A percentile compares a stretch with the other conserved stretches of the same genome.
phyloP scores from a whole-genome alignment of 2,797 vertebrate genomes.

The Brotula barbata region DNA sequence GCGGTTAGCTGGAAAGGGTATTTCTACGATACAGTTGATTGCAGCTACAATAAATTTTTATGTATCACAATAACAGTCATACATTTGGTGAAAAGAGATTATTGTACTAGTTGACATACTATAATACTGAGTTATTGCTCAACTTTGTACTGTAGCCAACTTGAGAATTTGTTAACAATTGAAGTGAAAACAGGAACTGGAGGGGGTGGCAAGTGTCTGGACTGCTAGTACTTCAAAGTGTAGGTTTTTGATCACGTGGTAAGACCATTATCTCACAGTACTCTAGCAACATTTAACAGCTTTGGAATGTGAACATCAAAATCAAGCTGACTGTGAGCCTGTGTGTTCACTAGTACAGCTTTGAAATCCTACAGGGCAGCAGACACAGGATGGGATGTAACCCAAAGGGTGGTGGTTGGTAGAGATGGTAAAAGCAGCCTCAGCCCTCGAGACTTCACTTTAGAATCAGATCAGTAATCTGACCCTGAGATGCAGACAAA shows the following conservation, averaged over 20 bases:
- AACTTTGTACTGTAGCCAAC: no score
- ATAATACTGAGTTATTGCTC: no score
- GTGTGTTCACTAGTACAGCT: slow-evolving; percentile 37
- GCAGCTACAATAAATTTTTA: background rate
- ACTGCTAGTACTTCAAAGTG: slow-evolving; percentile 21
- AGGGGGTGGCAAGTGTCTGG: slow-evolving; percentile 10
- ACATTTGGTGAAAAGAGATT: no score
- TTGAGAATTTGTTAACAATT: background rate
- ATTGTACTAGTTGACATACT: background rate
- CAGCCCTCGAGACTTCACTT: slow-evolving; percentile 67
- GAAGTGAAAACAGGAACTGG: background rate
- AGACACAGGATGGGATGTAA: slow-evolving; percentile 65
- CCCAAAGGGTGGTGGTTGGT: slow-evolving; percentile 58
- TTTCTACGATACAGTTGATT: background rate
- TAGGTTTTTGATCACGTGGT: slow-evolving; percentile 30
- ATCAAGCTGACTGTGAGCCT: slow-evolving; percentile 21
- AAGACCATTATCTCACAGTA: slow-evolving; percentile 21
- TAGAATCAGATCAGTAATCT: slow-evolving; percentile 80
- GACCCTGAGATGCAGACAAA: slow-evolving; percentile 78
- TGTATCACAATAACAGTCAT: background rate
- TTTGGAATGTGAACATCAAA: slow-evolving; percentile 20
- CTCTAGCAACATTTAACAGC: slow-evolving; percentile 11
- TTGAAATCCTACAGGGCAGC: slow-evolving; percentile 37
- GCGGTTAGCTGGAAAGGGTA: no score
- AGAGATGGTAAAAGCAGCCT: slow-evolving; percentile 60